Evolutionary conservation across 2,113 vertebrate species (phyloP).

Genomic region (Fulmarus glacialis): DNA sequence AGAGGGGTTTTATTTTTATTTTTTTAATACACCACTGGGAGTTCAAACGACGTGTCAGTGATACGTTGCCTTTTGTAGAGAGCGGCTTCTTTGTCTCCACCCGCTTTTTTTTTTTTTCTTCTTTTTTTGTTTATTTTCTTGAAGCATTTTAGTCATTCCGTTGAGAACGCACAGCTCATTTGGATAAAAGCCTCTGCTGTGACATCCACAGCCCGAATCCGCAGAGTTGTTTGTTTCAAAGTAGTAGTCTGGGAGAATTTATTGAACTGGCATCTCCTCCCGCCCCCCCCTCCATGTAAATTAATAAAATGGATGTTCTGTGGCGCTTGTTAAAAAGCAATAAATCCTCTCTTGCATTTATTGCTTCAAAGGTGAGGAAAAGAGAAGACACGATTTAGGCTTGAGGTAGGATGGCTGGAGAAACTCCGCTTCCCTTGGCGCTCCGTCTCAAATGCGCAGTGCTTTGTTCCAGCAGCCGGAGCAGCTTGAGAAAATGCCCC

Average conservation of each 20-base stretch:
- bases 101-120: not conserved
- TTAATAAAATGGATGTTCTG: constrained; percentile 54
- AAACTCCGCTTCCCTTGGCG: not conserved
- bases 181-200: constrained; percentile 66
- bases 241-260: constrained; percentile 51
- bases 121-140: not conserved
- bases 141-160: constrained; percentile 50
- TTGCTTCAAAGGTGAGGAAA: not conserved
- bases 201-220: constrained; percentile 26
- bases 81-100: not conserved
- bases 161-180: constrained; percentile 20
- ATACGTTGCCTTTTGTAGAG: constrained; percentile 1
- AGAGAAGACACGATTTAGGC: not conserved
- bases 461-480: not conserved
- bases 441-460: not conserved
- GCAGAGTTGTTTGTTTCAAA: constrained; percentile 42
- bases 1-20: constrained; percentile 37
- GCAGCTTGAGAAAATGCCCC: not conserved
- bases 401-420: not conserved
- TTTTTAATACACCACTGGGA: constrained; percentile 52
- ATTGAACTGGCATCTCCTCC: not conserved
- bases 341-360: constrained; percentile 29
- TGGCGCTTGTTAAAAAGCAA: constrained; percentile 54
- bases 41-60: constrained; percentile 40
- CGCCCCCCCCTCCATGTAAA: not conserved